Evolutionary conservation across 64 coral and sea anemone genomes (phyloP).

Genomic region (Montipora cactus): DNA sequence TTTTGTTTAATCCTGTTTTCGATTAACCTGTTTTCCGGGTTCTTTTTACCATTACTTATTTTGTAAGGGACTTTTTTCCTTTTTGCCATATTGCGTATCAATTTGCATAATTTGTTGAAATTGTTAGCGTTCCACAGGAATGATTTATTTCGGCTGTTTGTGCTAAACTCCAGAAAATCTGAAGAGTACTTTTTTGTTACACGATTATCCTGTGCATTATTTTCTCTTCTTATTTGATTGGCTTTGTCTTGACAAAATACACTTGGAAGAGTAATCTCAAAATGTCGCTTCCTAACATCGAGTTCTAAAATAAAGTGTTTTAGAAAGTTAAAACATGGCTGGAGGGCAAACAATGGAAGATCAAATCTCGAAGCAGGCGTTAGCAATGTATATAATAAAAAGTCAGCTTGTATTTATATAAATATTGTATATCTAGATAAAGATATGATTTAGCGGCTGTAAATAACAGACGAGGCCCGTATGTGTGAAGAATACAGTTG

Average conservation of each 20-base stretch:
- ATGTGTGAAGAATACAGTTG: neutral
- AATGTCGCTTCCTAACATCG: too few relatives aligned
- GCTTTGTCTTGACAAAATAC: too few relatives aligned
- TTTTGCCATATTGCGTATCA: neutral
- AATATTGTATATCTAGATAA: constrained; percentile 49
- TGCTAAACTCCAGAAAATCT: neutral
- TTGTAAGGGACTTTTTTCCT: neutral
- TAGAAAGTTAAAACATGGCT: neutral
- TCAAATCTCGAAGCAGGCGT: neutral
- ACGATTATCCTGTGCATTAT: too few relatives aligned
- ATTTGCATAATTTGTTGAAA: neutral
- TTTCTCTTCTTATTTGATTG: too few relatives aligned
- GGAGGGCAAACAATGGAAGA: neutral
- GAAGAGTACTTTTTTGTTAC: neutral
- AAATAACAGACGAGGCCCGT: neutral
- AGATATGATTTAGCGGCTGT: constrained; percentile 58
- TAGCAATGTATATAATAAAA: constrained; percentile 30
- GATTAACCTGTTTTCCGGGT: neutral
- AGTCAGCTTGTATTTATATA: constrained; percentile 58
- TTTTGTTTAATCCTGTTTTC: neutral
- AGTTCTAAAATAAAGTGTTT: too few relatives aligned
- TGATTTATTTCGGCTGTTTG: neutral
- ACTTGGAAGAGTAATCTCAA: too few relatives aligned
- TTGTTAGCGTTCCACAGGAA: neutral
- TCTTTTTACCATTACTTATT: neutral